A percentile compares a stretch with the other conserved stretches of the same genome.
phyloP scores from a whole-genome alignment of 2,797 vertebrate genomes.

The Peromyscus nudipes region DNA sequence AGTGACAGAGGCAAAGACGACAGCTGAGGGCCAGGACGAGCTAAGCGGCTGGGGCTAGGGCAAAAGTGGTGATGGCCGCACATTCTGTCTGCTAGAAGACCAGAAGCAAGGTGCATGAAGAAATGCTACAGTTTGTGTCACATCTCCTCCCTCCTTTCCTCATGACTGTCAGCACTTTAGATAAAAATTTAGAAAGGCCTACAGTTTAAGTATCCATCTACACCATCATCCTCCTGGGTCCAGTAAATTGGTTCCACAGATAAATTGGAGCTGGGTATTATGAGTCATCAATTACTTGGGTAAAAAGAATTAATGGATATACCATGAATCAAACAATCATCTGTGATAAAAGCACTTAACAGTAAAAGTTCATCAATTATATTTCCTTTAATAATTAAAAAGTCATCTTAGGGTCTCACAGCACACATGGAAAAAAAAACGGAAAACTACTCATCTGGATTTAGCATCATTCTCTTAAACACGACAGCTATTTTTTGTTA shows the following conservation, averaged over 20 bases:
- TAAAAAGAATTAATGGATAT: not conserved
- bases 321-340: not conserved
- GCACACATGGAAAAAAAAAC: not conserved
- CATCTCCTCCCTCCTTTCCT: not conserved
- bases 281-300: not conserved
- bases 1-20: not conserved
- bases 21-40: not conserved
- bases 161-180: not conserved
- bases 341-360: not conserved
- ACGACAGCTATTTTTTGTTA: not conserved
- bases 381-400: not conserved
- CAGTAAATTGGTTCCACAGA: not conserved
- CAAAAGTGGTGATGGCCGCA: not conserved
- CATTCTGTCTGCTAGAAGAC: not conserved
- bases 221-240: not conserved
- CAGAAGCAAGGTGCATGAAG: not conserved
- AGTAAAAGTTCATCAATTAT: not conserved
- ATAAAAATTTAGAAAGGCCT: not conserved
- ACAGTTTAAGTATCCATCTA: not conserved
- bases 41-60: not conserved
- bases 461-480: not conserved
- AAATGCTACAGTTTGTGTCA: not conserved
- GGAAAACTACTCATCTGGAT: not conserved
- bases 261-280: not conserved
- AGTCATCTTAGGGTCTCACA: not conserved